A percentile compares a stretch with the other conserved stretches of the same genome.
These are phyloP conservation scores for Nannobrachium achirus DNA, from an alignment of 2,113 vertebrate genomes.

Conservation along the genomic window DNA sequence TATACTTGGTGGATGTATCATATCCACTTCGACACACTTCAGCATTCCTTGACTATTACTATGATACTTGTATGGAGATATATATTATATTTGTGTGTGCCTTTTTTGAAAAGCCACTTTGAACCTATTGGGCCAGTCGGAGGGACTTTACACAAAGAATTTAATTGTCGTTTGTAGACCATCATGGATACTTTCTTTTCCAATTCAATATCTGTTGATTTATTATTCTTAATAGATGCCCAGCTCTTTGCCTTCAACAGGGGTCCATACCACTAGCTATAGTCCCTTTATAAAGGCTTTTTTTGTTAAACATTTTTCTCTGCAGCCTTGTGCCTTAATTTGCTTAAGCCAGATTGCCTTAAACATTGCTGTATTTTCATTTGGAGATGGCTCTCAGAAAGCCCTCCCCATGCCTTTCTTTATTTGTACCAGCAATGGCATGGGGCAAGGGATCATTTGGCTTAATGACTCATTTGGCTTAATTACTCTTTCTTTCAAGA, in stretches of 20 bases:
- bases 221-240: slow-evolving; percentile 29
- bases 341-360: slow-evolving; percentile 40
- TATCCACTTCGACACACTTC: slow-evolving; percentile 72
- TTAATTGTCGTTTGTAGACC: slow-evolving; percentile 53
- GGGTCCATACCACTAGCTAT: slow-evolving; percentile 66
- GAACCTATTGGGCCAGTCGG: slow-evolving; percentile 69
- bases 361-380: slow-evolving; percentile 34
- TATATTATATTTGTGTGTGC: slow-evolving; percentile 31
- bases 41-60: slow-evolving; percentile 74
- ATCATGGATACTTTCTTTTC: slow-evolving; percentile 29
- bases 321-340: slow-evolving; percentile 71
- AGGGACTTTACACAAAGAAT: slow-evolving; percentile 46
- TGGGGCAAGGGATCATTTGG: slow-evolving; percentile 24
- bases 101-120: slow-evolving; percentile 64
- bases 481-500: slow-evolving; percentile 11
- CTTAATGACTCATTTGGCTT: slow-evolving; percentile 37
- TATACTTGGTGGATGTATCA: slow-evolving; percentile 57
- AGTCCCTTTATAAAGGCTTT: slow-evolving; percentile 23
- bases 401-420: slow-evolving; percentile 24
- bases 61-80: slow-evolving; percentile 46
- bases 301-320: slow-evolving; percentile 32
- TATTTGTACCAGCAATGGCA: slow-evolving; percentile 54
- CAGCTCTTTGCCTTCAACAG: slow-evolving; percentile 33
- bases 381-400: slow-evolving; percentile 31
- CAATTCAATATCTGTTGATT: slow-evolving; percentile 17